Evolutionary conservation across 2,888 invertebrate genomes (phyloP), one percentile per base, ranked within the genome.

Genomic region (Chrysina gloriosa): DNA sequence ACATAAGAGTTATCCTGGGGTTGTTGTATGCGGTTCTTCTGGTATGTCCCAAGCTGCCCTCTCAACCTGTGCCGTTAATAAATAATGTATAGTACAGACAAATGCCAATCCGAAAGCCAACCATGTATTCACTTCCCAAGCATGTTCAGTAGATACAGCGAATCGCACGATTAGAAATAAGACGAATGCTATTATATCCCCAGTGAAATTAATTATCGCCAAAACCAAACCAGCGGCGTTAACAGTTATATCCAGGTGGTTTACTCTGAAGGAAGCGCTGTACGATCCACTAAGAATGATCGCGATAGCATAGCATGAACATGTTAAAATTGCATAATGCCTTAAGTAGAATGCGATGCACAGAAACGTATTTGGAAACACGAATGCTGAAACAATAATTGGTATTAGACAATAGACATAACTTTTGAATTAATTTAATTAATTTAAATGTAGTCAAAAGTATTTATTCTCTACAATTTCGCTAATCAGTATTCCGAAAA

Each of bases 261-360:
- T 90, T 65, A 89, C 88, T 79, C 89, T 88, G 76, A 89, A 86
- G 68, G 88, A 88, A 74, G 89, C 88, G 76, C 90, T 90, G 80
- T 88, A 90, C 0, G 89, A 87, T 1, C 89, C 90, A 89, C 90
- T 90, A 70, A 89, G 86, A 23, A 87, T 87, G 88, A 89, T 87
- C 25, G 85, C 87, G 29, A 87, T 79, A 56, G 89, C 87, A 78
- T 89, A 89, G 67, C 88, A 81, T 4, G 5, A 11, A 4, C 31
- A 4, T 27, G 48, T 4, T 11, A 14, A 7, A 2, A 36, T 3
- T 3, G n/a, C n/a, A 36, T n/a, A 4, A 23, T 21, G 9, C 16
- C 23, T 21, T 1, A 39, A n/a, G 5, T 56, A 56, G n/a, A 19
- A 56, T 4, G 36, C 29, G 4, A 56, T 21, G 56, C 56, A 56